phyloP scores from a whole-genome alignment of 2,797 vertebrate species.

The Pelodytes ibericus region DNA sequence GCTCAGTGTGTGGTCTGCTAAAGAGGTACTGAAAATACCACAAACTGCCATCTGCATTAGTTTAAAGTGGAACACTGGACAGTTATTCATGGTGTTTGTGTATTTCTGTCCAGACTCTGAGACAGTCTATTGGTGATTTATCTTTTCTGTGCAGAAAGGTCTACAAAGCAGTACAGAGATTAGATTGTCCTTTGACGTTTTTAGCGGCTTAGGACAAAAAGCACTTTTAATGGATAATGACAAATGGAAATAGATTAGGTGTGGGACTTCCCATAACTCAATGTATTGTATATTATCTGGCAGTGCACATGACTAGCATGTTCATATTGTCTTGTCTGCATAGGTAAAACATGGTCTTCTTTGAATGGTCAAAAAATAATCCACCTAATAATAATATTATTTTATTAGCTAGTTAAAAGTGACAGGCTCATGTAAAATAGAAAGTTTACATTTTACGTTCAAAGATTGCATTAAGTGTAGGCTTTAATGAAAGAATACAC shows the following conservation, averaged over 20 bases:
- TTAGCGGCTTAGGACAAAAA: neutral
- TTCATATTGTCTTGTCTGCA: no score
- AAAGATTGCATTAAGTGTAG: no score
- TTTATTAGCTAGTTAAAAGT: no score
- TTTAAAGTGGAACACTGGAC: neutral
- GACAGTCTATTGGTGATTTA: neutral
- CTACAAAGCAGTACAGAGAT: constrained; percentile 7
- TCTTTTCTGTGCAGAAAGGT: neutral
- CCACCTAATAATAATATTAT: no score
- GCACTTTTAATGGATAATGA: neutral
- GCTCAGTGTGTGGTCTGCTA: neutral
- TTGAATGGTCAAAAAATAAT: neutral
- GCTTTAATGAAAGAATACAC: no score
- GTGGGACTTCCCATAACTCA: neutral
- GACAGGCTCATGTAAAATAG: no score
- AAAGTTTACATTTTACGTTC: no score
- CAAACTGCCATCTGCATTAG: neutral
- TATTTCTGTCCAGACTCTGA: neutral
- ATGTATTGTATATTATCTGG: neutral
- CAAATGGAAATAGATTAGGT: neutral
- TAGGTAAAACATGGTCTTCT: no score
- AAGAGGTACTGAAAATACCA: neutral
- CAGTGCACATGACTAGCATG: neutral
- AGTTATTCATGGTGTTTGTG: neutral
- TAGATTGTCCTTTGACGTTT: constrained; percentile 1